Evolutionary conservation across 1,140 invertebrate genomes (phyloP).

Genomic region (Saccostrea glomerata): DNA sequence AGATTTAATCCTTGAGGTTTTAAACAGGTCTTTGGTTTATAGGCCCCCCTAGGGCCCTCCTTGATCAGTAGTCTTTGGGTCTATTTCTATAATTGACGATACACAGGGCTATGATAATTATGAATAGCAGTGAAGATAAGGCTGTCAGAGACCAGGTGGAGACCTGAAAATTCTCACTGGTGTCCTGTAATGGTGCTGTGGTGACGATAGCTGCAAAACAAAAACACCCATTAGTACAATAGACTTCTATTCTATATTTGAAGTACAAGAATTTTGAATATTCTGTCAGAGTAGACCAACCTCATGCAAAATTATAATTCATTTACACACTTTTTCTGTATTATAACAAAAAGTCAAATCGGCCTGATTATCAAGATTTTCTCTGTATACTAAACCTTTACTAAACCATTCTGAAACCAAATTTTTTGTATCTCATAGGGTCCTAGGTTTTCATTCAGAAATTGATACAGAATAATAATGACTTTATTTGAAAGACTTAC

Average conservation of each 20-base stretch:
- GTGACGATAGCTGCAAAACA: conserved; percentile 39
- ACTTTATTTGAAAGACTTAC: conserved; percentile 55
- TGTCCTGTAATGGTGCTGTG: background rate
- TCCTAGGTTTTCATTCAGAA: too few relatives aligned
- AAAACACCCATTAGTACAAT: background rate
- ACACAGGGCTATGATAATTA: conserved; percentile 61
- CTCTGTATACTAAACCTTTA: background rate
- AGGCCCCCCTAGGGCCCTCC: background rate
- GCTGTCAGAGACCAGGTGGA: conserved; percentile 65
- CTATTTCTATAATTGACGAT: conserved; percentile 57
- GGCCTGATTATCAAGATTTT: background rate
- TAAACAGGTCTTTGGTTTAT: background rate
- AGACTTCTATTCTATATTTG: background rate
- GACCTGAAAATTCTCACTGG: conserved; percentile 51
- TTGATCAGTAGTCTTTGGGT: conserved; percentile 52
- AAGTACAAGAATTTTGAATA: background rate
- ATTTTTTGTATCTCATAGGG: background rate
- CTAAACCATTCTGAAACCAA: too few relatives aligned
- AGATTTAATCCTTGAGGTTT: background rate
- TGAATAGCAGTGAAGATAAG: conserved; percentile 53
- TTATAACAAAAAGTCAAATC: background rate
- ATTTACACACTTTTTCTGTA: background rate
- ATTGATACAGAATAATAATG: background rate
- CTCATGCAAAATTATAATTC: background rate
- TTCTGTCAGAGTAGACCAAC: background rate